These are phyloP conservation scores for rabbit (Oryctolagus cuniculus) DNA, from an alignment of 2,113 vertebrate species.

Conservation along the genomic window DNA sequence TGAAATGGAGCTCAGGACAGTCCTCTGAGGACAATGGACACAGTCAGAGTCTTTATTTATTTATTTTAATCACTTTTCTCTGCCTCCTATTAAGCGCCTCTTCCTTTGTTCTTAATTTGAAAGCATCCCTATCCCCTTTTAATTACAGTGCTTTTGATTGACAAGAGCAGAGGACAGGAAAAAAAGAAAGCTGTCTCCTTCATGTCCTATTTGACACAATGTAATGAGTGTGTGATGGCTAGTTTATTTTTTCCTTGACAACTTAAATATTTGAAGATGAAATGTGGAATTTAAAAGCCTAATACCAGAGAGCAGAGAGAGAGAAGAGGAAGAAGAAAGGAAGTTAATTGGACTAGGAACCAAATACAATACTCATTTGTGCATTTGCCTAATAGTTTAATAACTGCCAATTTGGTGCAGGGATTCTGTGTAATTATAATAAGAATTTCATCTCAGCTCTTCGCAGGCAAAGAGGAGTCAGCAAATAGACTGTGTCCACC, in stretches of 20 bases:
- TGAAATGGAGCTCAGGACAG: background rate
- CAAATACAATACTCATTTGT: slow-evolving; percentile 81
- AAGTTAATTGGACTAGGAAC: slow-evolving; percentile 82
- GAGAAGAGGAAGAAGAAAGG: slow-evolving; percentile 30
- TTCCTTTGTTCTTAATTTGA: slow-evolving; percentile 77
- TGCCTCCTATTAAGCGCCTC: slow-evolving; percentile 43
- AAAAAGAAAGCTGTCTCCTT: slow-evolving; percentile 62
- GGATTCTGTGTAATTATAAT: slow-evolving; percentile 75
- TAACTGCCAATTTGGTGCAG: slow-evolving; percentile 81
- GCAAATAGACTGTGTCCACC: slow-evolving; percentile 84
- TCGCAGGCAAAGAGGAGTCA: slow-evolving; percentile 81
- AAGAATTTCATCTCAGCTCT: slow-evolving; percentile 82
- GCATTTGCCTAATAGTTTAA: slow-evolving; percentile 85
- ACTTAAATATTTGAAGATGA: slow-evolving; percentile 82
- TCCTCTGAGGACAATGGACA: slow-evolving; percentile 53
- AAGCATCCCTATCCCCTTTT: slow-evolving; percentile 68
- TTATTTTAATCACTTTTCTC: slow-evolving; percentile 76
- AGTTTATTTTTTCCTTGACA: slow-evolving; percentile 81
- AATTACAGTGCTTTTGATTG: slow-evolving; percentile 85
- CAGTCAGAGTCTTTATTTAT: slow-evolving; percentile 60
- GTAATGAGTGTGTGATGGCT: slow-evolving; percentile 78
- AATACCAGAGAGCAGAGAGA: background rate
- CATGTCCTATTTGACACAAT: slow-evolving; percentile 74
- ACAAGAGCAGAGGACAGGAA: slow-evolving; percentile 73
- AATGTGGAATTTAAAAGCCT: slow-evolving; percentile 72